Conservation (phyloP, 1,140 invertebrate genomes). For the Cardiocondyla obscurior region DNA sequence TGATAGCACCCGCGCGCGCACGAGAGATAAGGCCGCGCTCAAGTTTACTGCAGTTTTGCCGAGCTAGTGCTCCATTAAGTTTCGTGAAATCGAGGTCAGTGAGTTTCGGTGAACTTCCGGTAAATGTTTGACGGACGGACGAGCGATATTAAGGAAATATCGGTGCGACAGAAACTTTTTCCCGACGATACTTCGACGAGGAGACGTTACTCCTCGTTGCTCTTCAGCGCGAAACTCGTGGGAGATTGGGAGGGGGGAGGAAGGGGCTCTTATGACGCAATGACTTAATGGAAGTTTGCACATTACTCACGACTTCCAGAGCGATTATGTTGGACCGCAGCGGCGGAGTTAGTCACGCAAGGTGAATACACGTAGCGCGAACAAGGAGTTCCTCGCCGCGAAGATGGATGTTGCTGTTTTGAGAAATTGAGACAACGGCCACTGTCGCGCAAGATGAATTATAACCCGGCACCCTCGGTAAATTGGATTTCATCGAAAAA, state of each 20-base stretch:
- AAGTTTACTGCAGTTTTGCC: neutral
- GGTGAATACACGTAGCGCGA: conserved; percentile 65
- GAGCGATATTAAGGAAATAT: conserved; percentile 31
- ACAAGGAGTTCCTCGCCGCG: conserved; percentile 44
- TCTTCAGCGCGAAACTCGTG: neutral
- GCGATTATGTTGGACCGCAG: conserved; percentile 67
- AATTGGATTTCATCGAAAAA: conserved; percentile 58
- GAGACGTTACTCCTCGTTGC: conserved; percentile 15
- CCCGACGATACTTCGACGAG: conserved; percentile 16
- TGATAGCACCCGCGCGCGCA: neutral
- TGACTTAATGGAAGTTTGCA: conserved; percentile 73
- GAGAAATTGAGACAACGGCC: conserved; percentile 70
- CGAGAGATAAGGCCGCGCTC: neutral
- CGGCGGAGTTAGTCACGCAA: conserved; percentile 70
- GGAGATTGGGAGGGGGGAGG: too few relatives aligned
- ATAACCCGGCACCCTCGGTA: conserved; percentile 39
- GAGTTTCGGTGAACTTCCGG: conserved; percentile 14
- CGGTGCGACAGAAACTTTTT: conserved; percentile 44
- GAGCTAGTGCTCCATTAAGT: neutral
- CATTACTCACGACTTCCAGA: conserved; percentile 64
- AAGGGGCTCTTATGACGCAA: conserved; percentile 66
- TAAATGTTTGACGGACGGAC: conserved; percentile 3
- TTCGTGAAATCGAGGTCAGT: neutral
- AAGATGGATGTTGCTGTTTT: conserved; percentile 70
- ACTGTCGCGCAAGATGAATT: conserved; percentile 65